These are phyloP conservation scores for Lordiphosa clarofinis DNA, from an alignment of 1,140 invertebrate species.

Conservation along the genomic window DNA sequence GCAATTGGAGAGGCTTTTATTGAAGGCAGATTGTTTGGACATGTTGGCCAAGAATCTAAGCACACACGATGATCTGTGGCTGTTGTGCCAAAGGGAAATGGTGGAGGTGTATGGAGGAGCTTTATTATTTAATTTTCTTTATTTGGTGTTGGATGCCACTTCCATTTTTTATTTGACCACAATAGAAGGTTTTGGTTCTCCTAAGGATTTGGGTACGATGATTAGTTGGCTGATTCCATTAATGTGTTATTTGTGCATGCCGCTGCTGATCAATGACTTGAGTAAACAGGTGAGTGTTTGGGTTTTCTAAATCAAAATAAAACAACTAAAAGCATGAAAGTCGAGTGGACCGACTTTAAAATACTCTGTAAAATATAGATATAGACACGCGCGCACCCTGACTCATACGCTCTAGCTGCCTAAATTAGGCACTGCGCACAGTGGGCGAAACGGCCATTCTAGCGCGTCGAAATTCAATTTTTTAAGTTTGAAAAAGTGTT, in stretches of 20 bases:
- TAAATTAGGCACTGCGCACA: too few species aligned
- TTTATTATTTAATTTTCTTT: conserved; percentile 35
- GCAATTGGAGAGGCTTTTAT: conserved; percentile 5
- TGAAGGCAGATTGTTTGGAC: too few species aligned
- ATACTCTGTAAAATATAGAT: too few species aligned
- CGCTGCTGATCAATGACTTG: conserved; percentile 9
- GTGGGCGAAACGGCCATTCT: too few species aligned
- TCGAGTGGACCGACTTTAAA: too few species aligned
- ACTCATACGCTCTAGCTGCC: too few species aligned
- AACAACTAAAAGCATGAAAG: too few species aligned
- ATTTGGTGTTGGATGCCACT: conserved; percentile 23
- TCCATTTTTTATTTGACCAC: conserved; percentile 30
- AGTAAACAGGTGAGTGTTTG: conserved; percentile 7
- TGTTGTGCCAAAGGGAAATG: conserved; percentile 32
- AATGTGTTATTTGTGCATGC: conserved; percentile 1
- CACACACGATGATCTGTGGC: conserved; percentile 31
- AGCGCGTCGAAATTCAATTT: too few species aligned
- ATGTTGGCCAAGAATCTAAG: conserved; percentile 7
- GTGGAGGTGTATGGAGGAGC: conserved; percentile 33
- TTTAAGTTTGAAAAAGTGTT: too few species aligned
- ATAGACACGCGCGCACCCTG: too few species aligned
- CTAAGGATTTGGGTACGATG: not conserved
- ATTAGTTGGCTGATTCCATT: conserved; percentile 31
- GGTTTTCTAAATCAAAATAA: too few species aligned
- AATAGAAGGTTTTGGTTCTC: conserved; percentile 7